Evolutionary conservation across 2,888 invertebrate species (phyloP), one percentile per base, ranked within the genome.

Genomic region (Fissipunctia ypsillon): DNA sequence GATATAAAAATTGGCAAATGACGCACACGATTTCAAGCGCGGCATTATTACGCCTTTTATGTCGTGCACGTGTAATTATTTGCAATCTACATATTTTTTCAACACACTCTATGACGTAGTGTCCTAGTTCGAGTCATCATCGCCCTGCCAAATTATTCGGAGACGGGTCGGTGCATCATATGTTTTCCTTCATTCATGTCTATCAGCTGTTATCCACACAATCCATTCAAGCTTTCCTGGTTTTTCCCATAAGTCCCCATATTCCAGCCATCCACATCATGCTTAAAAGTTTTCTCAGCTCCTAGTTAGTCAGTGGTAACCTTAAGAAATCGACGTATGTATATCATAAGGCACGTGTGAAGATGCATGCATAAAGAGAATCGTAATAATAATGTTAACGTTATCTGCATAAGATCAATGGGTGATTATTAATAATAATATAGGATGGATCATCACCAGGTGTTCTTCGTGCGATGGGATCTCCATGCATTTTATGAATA

Each of bases 301-400:
- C 25, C 50, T 22, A 59, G 64, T 50, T 22, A 59, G 64, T 77
- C 35, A 54, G 31, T 19, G 6, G 14, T 22, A 1, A 65, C 59
- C 77, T n/a, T 76, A 43, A 77, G 10, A 54, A 57, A 50, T 35
- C 22, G 19, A 70, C 57, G 64, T 64, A 43, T 60, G 64, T 64
- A 43, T 60, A 54, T 25, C 6, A 35, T 35, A 35, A 6, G 28
- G 63, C 56, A 56, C 41, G 54, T 73, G 75, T 73, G 41, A 43
- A 73, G 50, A 45, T 76, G 59, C 67, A 59, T 67, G 52, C 28
- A 38, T 57, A 43, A 6, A 31, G 31, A 60, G 25, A 35, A 31
- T 7, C 35, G 19, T 52, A 10, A 3, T 16, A 35, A 35, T n/a
- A 73, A 25, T n/a, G 54, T 25, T 74, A 73, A 54, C 2, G 35